A percentile compares a stretch with the other conserved stretches of the same genome.
phyloP scores from a whole-genome alignment of 1,140 invertebrate genomes.

The Gryllus bimaculatus region DNA sequence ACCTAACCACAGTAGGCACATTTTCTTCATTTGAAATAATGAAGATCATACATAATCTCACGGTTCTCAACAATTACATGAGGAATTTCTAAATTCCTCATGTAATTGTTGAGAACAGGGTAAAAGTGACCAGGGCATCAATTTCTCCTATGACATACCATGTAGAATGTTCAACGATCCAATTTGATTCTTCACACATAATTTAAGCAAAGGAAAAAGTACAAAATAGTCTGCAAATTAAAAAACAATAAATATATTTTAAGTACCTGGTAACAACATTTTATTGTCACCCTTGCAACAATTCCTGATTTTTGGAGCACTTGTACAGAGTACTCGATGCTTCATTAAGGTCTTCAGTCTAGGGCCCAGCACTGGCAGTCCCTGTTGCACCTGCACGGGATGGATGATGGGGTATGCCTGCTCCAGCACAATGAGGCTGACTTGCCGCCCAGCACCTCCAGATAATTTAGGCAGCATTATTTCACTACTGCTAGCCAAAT shows the following conservation, averaged over 20 bases:
- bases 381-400: constrained; percentile 27
- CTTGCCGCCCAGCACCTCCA: neutral
- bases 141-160: neutral
- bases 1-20: neutral
- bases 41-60: neutral
- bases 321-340: constrained; percentile 83
- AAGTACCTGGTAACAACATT: constrained; percentile 9
- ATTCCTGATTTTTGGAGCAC: constrained; percentile 85
- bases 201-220: constrained; percentile 9
- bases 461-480: constrained; percentile 39
- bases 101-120: neutral
- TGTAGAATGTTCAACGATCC: neutral
- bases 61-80: neutral
- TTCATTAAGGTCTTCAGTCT: constrained; percentile 35
- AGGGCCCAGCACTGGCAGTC: constrained; percentile 25
- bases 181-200: constrained; percentile 11
- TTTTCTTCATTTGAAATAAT: neutral
- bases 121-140: neutral
- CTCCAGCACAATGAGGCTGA: constrained; percentile 11
- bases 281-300: constrained; percentile 54
- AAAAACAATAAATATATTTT: constrained; percentile 13
- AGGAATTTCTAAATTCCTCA: no score
- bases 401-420: constrained; percentile 26
- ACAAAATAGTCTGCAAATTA: neutral
- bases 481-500: constrained; percentile 28